Conservation (phyloP, 2,888 invertebrate genomes). For the Diloba caeruleocephala region DNA sequence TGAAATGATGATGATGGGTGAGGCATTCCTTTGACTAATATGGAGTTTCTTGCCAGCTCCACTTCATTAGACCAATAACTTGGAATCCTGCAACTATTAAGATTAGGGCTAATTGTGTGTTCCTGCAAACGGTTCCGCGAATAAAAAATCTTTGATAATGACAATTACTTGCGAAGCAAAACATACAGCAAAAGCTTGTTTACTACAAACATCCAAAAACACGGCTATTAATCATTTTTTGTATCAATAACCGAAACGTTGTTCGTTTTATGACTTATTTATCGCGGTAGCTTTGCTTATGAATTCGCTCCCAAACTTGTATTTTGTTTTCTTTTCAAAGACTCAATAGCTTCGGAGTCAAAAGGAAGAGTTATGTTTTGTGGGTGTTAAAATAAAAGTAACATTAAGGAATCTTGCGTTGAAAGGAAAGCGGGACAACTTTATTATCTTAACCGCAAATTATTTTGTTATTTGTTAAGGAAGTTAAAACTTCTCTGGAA, state of each 20-base stretch:
- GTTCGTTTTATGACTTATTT: slow-evolving; percentile 18
- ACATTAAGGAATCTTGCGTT: slow-evolving; percentile 14
- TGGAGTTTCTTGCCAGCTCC: too few species aligned
- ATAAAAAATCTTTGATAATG: too few species aligned
- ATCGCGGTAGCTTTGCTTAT: slow-evolving; percentile 3
- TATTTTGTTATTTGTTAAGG: slow-evolving; percentile 9
- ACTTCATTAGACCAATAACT: too few species aligned
- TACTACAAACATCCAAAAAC: background rate
- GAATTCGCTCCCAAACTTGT: slow-evolving; percentile 4
- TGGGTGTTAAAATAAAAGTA: slow-evolving; percentile 35
- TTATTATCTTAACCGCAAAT: slow-evolving; percentile 16
- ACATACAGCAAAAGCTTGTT: too few species aligned
- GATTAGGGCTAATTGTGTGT: too few species aligned
- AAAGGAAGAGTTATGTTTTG: slow-evolving; percentile 37
- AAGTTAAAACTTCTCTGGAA: too few species aligned
- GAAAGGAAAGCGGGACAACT: background rate
- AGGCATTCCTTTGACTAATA: too few species aligned
- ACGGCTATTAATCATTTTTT: slow-evolving; percentile 22
- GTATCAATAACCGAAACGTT: slow-evolving; percentile 3
- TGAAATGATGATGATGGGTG: too few species aligned
- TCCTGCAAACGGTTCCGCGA: too few species aligned
- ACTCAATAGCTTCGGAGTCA: slow-evolving; percentile 15
- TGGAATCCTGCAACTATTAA: too few species aligned
- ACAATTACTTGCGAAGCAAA: too few species aligned
- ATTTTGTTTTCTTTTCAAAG: slow-evolving; percentile 25